Conservation (phyloP, 2,888 invertebrate species). For the Ceriagrion tenellum region DNA sequence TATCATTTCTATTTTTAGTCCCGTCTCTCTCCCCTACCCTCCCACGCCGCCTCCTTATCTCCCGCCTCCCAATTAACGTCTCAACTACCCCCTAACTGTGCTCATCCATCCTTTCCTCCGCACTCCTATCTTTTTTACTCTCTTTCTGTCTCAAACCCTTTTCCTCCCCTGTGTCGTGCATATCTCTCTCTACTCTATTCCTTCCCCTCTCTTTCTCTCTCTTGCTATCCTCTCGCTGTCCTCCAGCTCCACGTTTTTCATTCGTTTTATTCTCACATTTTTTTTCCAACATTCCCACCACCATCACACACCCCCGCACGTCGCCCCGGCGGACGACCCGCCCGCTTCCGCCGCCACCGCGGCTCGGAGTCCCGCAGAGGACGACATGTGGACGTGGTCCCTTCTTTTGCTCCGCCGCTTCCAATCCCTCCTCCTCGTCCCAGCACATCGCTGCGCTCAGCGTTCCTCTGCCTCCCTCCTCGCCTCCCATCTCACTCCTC, state of each 20-base stretch:
- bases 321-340: not conserved
- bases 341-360: not conserved
- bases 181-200: not conserved
- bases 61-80: conserved; percentile 37
- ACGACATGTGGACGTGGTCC: not conserved
- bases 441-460: not conserved
- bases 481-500: too few species aligned
- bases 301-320: too few species aligned
- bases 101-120: conserved; percentile 21
- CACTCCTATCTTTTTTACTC: not conserved
- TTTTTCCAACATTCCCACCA: too few species aligned
- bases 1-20: conserved; percentile 33
- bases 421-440: not conserved
- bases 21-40: not conserved
- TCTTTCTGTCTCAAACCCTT: not conserved
- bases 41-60: conserved; percentile 12
- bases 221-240: not conserved
- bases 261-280: not conserved
- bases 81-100: not conserved
- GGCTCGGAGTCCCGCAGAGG: too few species aligned
- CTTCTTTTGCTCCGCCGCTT: too few species aligned
- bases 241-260: not conserved
- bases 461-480: not conserved
- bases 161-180: not conserved
- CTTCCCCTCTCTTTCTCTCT: not conserved